Evolutionary conservation across 2,113 vertebrate species (phyloP), one percentile per base, ranked within the genome.

Genomic region (Tragelaphus imberbis): DNA sequence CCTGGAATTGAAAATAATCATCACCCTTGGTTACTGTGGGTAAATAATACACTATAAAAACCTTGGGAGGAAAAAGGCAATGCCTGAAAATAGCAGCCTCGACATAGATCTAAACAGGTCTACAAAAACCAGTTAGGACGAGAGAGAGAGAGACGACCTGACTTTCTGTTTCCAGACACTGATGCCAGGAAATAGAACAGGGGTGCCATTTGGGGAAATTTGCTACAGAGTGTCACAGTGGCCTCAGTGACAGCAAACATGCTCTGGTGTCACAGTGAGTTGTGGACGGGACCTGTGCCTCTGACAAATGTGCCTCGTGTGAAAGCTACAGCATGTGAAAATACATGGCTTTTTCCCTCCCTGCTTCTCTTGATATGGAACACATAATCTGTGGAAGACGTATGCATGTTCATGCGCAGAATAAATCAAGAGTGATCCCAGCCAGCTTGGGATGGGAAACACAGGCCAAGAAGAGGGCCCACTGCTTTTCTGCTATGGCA

Each of bases 1-100:
- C 21, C 71, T 96, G 36, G 97, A 98, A 98, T 82, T 91, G 96
- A 98, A 99, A 98, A 97, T 79, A 51, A 75, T 61, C 92, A 36
- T 53, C n/a, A 16, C 3, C 87, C 1, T 84, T 97, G 53, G 97
- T 97, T 95, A 94, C 47, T 9, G 33, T 90, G 33, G 79, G 94
- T 95, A 75, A 96, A 98, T 91, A 98, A 63, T n/a, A 30, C 0
- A 1, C 80, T 36, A 0, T 2, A 97, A 97, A 97, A 98, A n/a
- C 3, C 27, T 88, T 90, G 94, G 68, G 86, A 93, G 79, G 77
- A 13, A 95, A 91, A 47, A 92, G 53, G 49, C 49, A 56, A 56
- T 36, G 17, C 27, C 33, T 92, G 59, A 56, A 96, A 97, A 95
- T 3, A 51, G 92, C 51, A 4, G 23, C 10, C 71, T 71, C 6